These are phyloP conservation scores for Paracanthobrama guichenoti DNA, from an alignment of 2,113 vertebrate species.

Conservation along the genomic window DNA sequence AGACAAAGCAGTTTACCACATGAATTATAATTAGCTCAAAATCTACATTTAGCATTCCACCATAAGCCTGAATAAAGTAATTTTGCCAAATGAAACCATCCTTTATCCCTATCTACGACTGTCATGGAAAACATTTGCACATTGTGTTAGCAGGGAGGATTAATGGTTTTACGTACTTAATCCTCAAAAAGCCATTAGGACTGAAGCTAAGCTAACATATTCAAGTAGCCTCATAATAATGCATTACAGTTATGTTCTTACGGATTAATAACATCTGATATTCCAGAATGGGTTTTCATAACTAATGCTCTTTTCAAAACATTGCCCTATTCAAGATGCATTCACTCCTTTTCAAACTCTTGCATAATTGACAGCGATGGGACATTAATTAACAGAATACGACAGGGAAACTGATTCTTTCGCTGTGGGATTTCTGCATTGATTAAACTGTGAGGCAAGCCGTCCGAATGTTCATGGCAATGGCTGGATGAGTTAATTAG, in stretches of 20 bases:
- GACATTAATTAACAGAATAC: slow-evolving; percentile 6
- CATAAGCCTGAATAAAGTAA: neutral
- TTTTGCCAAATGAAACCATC: neutral
- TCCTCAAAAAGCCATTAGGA: neutral
- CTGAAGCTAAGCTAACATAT: neutral
- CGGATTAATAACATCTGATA: neutral
- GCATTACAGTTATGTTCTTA: neutral
- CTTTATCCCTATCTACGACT: neutral
- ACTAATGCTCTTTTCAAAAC: neutral
- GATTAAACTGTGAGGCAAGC: slow-evolving; percentile 1
- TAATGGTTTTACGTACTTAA: neutral
- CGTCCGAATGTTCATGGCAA: neutral
- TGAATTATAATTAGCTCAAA: neutral
- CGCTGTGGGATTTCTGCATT: neutral
- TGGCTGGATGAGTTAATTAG: neutral
- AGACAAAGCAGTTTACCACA: neutral
- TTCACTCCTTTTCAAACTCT: slow-evolving; percentile 9
- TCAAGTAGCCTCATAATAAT: neutral
- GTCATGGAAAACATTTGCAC: neutral
- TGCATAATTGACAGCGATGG: neutral
- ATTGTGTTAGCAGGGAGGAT: neutral
- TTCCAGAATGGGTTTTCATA: neutral
- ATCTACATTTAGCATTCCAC: neutral
- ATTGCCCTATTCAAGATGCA: neutral
- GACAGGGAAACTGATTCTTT: neutral